Conservation (phyloP, 1,140 invertebrate species). For the Antheraea pernyi region DNA sequence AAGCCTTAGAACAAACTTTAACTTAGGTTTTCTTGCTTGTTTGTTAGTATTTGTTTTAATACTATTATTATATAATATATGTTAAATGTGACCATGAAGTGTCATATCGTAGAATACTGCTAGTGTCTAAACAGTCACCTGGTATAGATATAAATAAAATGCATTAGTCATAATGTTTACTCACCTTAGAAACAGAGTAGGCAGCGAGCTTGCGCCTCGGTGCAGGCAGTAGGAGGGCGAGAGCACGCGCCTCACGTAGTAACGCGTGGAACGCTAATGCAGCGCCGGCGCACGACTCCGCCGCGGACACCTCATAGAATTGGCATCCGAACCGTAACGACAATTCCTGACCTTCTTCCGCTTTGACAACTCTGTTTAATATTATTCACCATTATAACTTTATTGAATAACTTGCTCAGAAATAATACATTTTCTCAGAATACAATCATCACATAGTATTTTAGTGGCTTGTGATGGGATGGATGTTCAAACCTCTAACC, state of each 20-base stretch:
- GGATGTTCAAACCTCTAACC: too few relatives aligned
- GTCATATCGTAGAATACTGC: too few relatives aligned
- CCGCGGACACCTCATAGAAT: conserved; percentile 92
- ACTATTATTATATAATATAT: too few relatives aligned
- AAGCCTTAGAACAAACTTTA: too few relatives aligned
- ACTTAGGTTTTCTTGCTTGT: too few relatives aligned
- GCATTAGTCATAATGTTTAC: not conserved
- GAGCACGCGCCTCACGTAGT: conserved; percentile 85
- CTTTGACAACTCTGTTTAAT: conserved; percentile 83
- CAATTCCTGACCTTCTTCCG: conserved; percentile 89
- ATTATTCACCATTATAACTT: not conserved
- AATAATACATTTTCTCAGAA: too few relatives aligned
- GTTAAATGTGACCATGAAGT: too few relatives aligned
- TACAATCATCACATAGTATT: too few relatives aligned
- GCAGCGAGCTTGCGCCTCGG: conserved; percentile 87
- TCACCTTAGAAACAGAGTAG: conserved; percentile 88
- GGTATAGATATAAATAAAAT: conserved; percentile 11
- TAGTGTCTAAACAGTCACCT: too few relatives aligned
- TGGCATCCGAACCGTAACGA: conserved; percentile 89
- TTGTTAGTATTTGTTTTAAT: too few relatives aligned
- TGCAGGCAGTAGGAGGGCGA: conserved; percentile 85
- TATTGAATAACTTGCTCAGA: too few relatives aligned
- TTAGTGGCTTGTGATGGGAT: too few relatives aligned
- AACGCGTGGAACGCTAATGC: conserved; percentile 89
- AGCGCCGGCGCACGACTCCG: conserved; percentile 88